Evolutionary conservation across 92 coral and sea anemone species (phyloP), one percentile per base, ranked within the genome.

Genomic region (Siderastrea siderea): DNA sequence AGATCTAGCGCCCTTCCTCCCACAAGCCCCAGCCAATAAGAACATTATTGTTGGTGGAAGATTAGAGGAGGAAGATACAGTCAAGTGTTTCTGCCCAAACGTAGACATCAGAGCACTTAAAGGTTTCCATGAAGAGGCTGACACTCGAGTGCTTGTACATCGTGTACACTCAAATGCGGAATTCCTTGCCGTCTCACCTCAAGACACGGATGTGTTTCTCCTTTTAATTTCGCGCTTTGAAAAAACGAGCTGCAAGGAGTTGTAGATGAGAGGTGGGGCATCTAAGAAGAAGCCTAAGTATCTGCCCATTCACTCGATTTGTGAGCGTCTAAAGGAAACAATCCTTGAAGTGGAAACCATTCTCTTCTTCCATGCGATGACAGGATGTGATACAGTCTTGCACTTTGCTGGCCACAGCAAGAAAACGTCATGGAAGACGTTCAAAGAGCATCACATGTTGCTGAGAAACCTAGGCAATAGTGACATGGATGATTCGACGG

Each of bases 351-450:
- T 46, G 54, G 53, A 74, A 74, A 19, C 47, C 78, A n/a, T 65
- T 19, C 70, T 65, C 11, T 65, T 87, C 50, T 85, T 90, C 63
- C 78, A 79, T 70, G 82, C 93, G 4, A 49, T 79, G n/a, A 85
- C 90, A 26, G 93, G 90, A 84, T 90, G 93, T 38, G 83, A 90
- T 52, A 85, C 77, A 19, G 71, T 78, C 47, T 85, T 87, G 53
- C 78, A 85, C 77, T 63, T 85, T 68, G 72, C 87, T 90, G 74
- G 38, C 38, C 38, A 26, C 38, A 26, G 38, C 38, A 26, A 26
- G 82, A 68, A 63, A 77, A 75, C 89, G 13, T 16, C 92, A 51
- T 84, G 88, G 89, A 83, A 84, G 78, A 88, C 66, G 43, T 90
- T 90, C 74, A 63, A 51, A 68, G 77, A 90, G 44, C 84, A 80